Evolutionary conservation across 92 coral and sea anemone genomes (phyloP).

Genomic region (Zoanthus solanderi): DNA sequence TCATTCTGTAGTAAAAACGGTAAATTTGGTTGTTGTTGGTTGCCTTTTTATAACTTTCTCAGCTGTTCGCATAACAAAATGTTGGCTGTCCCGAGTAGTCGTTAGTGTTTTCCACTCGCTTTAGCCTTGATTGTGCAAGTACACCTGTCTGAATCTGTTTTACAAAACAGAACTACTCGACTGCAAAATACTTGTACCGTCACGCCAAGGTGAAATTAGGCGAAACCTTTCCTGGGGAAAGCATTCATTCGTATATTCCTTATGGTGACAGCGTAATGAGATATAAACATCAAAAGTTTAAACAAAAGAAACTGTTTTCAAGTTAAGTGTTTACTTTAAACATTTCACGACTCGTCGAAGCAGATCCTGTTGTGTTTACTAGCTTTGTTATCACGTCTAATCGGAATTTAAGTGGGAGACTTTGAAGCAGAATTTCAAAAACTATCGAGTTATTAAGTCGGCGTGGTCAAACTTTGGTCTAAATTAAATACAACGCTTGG

Average conservation of each 20-base stretch:
- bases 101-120: background rate
- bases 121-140: background rate
- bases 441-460: conserved; percentile 31
- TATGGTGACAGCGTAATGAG: conserved; percentile 39
- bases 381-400: conserved; percentile 48
- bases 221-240: conserved; percentile 24
- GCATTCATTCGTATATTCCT: conserved; percentile 15
- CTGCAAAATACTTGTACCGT: background rate
- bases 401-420: conserved; percentile 24
- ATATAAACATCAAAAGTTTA: conserved; percentile 32
- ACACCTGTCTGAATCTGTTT: background rate
- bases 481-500: conserved; percentile 35
- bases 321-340: conserved; percentile 50
- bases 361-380: conserved; percentile 53
- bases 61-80: no score
- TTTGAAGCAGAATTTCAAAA: conserved; percentile 22
- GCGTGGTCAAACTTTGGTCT: conserved; percentile 44
- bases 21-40: background rate
- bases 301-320: conserved; percentile 48
- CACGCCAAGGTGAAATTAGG: conserved; percentile 46
- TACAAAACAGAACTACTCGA: background rate
- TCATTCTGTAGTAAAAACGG: background rate
- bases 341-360: conserved; percentile 53
- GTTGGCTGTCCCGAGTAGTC: background rate
- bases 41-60: background rate